phyloP scores from a whole-genome alignment of 2,113 vertebrate species.

The Candoia aspera region DNA sequence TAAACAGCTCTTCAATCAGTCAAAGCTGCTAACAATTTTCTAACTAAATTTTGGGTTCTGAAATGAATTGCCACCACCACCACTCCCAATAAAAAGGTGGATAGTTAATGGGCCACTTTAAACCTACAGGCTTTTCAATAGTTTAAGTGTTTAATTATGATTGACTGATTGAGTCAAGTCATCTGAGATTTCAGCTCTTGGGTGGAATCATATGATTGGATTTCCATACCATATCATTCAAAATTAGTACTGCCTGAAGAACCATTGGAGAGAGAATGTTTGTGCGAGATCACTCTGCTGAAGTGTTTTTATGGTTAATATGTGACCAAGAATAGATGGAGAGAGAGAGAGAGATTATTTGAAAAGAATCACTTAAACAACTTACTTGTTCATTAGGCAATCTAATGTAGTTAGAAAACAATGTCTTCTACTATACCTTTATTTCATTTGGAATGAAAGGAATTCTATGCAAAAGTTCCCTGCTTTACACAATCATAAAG shows the following conservation, averaged over 20 bases:
- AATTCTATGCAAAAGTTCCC: neutral
- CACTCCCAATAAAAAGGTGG: neutral
- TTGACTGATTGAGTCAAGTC: constrained; percentile 8
- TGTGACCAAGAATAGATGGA: neutral
- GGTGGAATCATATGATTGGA: constrained; percentile 11
- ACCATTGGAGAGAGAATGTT: neutral
- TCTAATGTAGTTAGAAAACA: neutral
- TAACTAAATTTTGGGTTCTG: neutral
- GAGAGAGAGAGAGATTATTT: neutral
- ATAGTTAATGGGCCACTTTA: constrained; percentile 32
- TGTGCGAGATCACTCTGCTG: neutral
- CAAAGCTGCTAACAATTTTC: constrained; percentile 13
- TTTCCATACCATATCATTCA: constrained; percentile 28
- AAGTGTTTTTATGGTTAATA: neutral
- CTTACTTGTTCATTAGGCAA: neutral
- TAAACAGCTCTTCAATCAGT: neutral
- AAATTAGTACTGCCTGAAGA: constrained; percentile 18
- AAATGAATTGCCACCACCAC: neutral
- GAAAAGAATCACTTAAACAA: neutral
- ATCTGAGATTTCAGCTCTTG: constrained; percentile 25
- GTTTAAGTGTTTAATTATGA: constrained; percentile 31
- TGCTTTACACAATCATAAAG: neutral
- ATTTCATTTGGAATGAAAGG: neutral
- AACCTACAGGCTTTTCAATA: constrained; percentile 15
- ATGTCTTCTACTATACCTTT: neutral